Percentiles rank a stretch among this genome's conserved stretches.
These are phyloP conservation scores for Samia ricini DNA, from an alignment of 1,140 invertebrate genomes.

Conservation along the genomic window DNA sequence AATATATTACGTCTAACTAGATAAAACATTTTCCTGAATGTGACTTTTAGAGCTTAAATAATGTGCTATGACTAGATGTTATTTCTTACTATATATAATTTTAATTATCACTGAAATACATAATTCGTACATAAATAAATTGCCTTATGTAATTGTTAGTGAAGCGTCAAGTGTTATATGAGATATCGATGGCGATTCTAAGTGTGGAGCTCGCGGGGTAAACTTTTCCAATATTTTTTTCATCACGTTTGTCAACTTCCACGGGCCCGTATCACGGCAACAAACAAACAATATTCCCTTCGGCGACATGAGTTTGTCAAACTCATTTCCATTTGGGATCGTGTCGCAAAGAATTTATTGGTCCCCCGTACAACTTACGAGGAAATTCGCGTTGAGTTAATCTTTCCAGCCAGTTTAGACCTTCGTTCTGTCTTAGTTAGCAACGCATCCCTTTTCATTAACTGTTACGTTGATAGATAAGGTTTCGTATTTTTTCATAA, in stretches of 20 bases:
- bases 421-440: conserved; percentile 57
- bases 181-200: conserved; percentile 12
- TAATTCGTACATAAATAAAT: background rate
- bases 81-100: too few relatives aligned
- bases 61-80: too few relatives aligned
- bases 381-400: conserved; percentile 37
- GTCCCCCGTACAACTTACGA: conserved; percentile 6
- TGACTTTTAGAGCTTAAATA: too few relatives aligned
- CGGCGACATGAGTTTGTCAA: conserved; percentile 44
- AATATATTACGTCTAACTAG: too few relatives aligned
- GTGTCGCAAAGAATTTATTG: conserved; percentile 42
- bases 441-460: conserved; percentile 59
- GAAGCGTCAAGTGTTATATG: background rate
- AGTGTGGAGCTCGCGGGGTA: conserved; percentile 34
- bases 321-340: conserved; percentile 49
- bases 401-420: conserved; percentile 31
- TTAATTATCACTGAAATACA: too few relatives aligned
- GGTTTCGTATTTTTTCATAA: background rate
- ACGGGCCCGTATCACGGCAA: conserved; percentile 43
- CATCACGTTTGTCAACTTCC: conserved; percentile 58
- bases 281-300: conserved; percentile 61
- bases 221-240: conserved; percentile 72
- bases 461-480: conserved; percentile 22
- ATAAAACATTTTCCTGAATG: too few relatives aligned
- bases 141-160: background rate